Percentiles rank a stretch among this genome's conserved stretches.
These are phyloP conservation scores for Caenorhabditis uteleia DNA, from an alignment of 2,888 invertebrate species.

Conservation along the genomic window DNA sequence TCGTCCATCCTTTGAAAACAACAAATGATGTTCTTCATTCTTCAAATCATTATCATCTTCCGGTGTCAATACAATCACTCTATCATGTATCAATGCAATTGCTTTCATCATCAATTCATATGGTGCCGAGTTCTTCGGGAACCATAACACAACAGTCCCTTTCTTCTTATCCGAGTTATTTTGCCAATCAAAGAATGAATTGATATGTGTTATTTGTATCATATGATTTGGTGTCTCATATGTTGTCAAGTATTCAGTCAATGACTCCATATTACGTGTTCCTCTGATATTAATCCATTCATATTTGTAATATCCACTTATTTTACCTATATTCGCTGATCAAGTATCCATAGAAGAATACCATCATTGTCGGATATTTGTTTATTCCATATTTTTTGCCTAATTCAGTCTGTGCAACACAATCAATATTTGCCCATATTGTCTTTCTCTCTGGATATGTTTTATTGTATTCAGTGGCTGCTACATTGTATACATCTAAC, in stretches of 20 bases:
- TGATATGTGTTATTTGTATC: too few species aligned
- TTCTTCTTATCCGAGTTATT: too few species aligned
- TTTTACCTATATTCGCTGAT: conserved; percentile 12
- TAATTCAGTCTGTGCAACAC: neutral
- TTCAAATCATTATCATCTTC: conserved; percentile 4
- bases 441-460: conserved; percentile 24
- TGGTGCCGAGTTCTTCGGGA: conserved; percentile 17
- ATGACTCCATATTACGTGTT: too few species aligned
- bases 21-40: conserved; percentile 19
- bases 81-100: conserved; percentile 12
- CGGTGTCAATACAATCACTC: conserved; percentile 14
- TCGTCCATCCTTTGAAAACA: conserved; percentile 3
- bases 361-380: conserved; percentile 31
- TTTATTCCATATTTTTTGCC: neutral
- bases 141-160: conserved; percentile 24
- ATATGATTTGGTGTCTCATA: too few species aligned
- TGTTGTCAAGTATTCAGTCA: too few species aligned
- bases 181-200: conserved; percentile 9
- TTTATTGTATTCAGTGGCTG: conserved; percentile 4
- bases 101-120: conserved; percentile 25
- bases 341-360: conserved; percentile 19
- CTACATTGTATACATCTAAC: neutral
- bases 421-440: conserved; percentile 28
- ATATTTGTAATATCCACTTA: too few species aligned
- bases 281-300: too few species aligned